Evolutionary conservation across 1,140 invertebrate species (phyloP), one percentile per base, ranked within the genome.

Genomic region (Drosophila leontia): DNA sequence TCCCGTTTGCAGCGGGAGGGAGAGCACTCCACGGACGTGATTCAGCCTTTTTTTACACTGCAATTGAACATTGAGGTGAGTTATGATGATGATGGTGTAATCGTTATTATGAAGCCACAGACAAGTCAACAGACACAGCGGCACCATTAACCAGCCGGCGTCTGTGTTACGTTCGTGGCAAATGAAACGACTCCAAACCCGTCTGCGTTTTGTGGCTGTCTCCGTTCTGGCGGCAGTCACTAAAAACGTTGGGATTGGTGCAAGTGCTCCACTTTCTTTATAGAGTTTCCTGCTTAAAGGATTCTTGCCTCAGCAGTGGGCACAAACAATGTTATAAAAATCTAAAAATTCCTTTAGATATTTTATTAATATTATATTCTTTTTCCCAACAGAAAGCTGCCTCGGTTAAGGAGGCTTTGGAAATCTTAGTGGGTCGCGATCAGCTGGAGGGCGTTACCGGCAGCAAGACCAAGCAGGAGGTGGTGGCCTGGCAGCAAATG

Each of bases 1-100:
- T 97, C 97, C n/a, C 95, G 96, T 11, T 94, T 98, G 55, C 96
- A 96, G 63, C 95, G 97, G 69, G 94, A 95, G 41, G 95, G 96
- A 26, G 96, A 96, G 70, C 94, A 95, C 91, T 94, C 96, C 50
- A 97, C 96, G 3, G 96, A 97, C 88, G 96, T 96, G 79, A 96
- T 98, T 63, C 97, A 99, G 93, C 98, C 98, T 5, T 99, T 99
- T 93, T 98, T 98, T 91, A 98, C 98, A 4, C 93, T 99, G 13
- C 97, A 98, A 91, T 94, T 99, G 39, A 98, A 99, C 85, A 98
- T 99, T 82, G 97, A 99, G 94, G 98, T 98, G 93, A 92, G 77
- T 75, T 19, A 26, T 19, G 35, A 39, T 19, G 35, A 39, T n/a
- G 34, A 7, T 1, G 3, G 4, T 23, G 17, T 37, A 26, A 19